Conservation (phyloP, 92 coral and sea anemone genomes). For the Phymanthus crucifer region DNA sequence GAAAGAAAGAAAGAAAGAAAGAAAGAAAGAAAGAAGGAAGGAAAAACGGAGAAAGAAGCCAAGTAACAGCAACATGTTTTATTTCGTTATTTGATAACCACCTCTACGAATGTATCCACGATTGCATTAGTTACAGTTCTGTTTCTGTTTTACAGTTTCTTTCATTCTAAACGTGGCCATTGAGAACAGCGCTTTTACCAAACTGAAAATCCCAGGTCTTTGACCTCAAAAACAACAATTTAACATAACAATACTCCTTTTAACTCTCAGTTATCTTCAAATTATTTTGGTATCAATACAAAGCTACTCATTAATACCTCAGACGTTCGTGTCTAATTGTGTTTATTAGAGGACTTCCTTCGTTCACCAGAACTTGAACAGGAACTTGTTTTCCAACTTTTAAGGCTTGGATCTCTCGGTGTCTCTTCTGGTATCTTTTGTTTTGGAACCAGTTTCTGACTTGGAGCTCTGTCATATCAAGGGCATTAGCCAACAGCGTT, state of each 20-base stretch:
- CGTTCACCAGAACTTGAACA: slow-evolving; percentile 69
- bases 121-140: neutral
- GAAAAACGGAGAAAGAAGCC: neutral
- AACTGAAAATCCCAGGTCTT: neutral
- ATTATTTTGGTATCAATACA: neutral
- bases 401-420: slow-evolving; percentile 60
- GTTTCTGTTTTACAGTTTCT: no score
- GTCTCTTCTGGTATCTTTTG: slow-evolving; percentile 76
- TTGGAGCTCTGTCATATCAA: slow-evolving; percentile 92
- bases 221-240: neutral
- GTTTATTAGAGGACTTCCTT: slow-evolving; percentile 14
- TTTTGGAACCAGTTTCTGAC: slow-evolving; percentile 91
- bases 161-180: no score
- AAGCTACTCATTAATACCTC: neutral
- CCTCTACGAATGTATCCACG: neutral
- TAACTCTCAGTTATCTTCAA: neutral
- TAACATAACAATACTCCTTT: neutral
- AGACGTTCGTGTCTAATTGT: slow-evolving; percentile 10
- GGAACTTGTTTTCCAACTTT: slow-evolving; percentile 73
- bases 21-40: neutral
- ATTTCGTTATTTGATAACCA: neutral
- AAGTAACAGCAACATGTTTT: neutral
- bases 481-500: slow-evolving; percentile 75
- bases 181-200: neutral
- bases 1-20: neutral